Evolutionary conservation across 1,140 invertebrate genomes (phyloP).

Genomic region (Reticulitermes speratus): DNA sequence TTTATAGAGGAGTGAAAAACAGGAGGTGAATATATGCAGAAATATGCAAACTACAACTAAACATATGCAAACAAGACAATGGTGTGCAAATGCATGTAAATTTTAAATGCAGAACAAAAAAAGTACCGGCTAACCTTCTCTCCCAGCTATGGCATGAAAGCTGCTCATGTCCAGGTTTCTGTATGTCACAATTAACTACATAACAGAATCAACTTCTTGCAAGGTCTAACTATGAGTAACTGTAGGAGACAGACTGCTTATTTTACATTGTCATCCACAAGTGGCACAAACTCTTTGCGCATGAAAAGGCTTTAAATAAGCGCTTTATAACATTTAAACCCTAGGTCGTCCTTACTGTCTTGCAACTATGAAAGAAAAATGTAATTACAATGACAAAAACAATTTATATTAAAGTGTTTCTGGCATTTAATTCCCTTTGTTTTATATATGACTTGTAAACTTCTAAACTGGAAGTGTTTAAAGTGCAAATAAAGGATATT

Average conservation of each 20-base stretch:
- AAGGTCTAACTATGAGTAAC: neutral
- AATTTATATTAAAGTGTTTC: too few relatives aligned
- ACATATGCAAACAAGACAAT: constrained; percentile 13
- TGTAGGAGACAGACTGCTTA: neutral
- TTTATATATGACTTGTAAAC: too few relatives aligned
- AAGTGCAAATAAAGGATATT: too few relatives aligned
- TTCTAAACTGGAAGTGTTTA: too few relatives aligned
- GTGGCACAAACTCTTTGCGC: neutral
- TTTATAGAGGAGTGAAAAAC: neutral
- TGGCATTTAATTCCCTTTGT: too few relatives aligned
- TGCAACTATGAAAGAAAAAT: neutral
- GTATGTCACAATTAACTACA: neutral
- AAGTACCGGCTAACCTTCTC: neutral
- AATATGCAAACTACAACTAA: constrained; percentile 13
- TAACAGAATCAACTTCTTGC: neutral
- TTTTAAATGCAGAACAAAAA: neutral
- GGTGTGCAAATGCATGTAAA: constrained; percentile 4
- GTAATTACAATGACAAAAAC: too few relatives aligned
- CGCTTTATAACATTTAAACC: neutral
- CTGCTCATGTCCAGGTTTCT: neutral
- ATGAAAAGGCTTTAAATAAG: neutral
- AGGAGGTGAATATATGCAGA: neutral
- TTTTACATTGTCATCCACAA: neutral
- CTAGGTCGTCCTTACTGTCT: neutral
- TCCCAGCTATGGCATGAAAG: neutral